Conservation (phyloP, 2,113 vertebrate species). For the Gorsachius goisagi region DNA sequence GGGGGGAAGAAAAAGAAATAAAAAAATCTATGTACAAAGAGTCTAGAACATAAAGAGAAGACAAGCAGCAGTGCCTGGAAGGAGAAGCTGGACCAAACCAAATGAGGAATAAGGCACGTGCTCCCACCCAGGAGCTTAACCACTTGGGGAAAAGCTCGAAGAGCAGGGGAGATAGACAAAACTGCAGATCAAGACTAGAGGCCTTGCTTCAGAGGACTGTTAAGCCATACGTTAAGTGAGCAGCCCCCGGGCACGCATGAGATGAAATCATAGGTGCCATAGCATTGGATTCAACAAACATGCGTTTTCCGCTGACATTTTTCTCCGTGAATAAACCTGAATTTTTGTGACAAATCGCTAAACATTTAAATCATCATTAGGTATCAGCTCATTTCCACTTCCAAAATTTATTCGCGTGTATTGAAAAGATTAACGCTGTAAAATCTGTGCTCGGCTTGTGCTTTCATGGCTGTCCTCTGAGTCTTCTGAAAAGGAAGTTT, state of each 20-base stretch:
- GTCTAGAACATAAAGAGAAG: neutral
- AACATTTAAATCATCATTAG: neutral
- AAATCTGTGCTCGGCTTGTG: neutral
- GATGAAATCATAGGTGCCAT: neutral
- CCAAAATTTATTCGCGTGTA: neutral
- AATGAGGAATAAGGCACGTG: neutral
- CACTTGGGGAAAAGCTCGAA: neutral
- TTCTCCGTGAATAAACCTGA: neutral
- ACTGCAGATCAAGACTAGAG: neutral
- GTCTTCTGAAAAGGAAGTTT: neutral
- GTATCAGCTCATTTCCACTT: neutral
- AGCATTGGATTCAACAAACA: neutral
- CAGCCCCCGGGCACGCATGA: neutral
- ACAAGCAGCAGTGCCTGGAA: neutral
- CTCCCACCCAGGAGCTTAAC: neutral
- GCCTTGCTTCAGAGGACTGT: neutral
- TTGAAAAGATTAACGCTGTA: neutral
- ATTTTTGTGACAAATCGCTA: neutral
- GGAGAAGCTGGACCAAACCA: neutral
- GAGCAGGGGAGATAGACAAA: neutral
- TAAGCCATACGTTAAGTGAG: neutral
- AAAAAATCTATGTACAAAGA: neutral
- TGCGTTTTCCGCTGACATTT: neutral
- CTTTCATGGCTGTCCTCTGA: neutral
- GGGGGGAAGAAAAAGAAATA: too few species aligned